Evolutionary conservation across 1,140 invertebrate species (phyloP).

Genomic region (Homarus americanus): DNA sequence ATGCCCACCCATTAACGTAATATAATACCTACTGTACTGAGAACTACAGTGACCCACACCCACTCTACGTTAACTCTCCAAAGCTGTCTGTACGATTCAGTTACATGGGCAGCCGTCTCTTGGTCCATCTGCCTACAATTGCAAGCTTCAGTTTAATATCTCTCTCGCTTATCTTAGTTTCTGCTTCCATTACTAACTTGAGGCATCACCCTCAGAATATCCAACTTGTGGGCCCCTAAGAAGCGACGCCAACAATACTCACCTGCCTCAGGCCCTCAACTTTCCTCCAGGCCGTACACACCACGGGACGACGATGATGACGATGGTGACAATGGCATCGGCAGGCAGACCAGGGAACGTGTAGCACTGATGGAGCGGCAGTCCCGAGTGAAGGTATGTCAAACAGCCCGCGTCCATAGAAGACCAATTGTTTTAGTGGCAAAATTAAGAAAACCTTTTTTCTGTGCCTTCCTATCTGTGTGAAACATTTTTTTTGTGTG

Average conservation of each 20-base stretch:
- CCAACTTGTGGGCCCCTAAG: constrained; percentile 40
- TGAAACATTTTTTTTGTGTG: background rate
- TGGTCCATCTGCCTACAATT: too few species aligned
- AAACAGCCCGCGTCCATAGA: too few species aligned
- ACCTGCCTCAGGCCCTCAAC: constrained; percentile 33
- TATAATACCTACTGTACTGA: too few species aligned
- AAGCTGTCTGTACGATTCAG: too few species aligned
- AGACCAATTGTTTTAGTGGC: too few species aligned
- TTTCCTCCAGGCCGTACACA: constrained; percentile 23
- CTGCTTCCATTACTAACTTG: background rate
- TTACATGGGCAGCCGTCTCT: too few species aligned
- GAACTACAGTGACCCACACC: too few species aligned
- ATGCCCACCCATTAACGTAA: too few species aligned
- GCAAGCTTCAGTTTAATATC: background rate
- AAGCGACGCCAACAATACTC: constrained; percentile 23
- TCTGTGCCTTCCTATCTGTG: background rate
- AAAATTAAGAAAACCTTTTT: background rate
- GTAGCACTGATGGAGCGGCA: background rate
- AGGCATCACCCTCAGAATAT: constrained; percentile 10
- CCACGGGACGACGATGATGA: background rate
- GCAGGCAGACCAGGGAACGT: background rate
- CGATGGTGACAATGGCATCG: background rate
- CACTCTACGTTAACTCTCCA: too few species aligned
- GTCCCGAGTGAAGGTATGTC: constrained; percentile 10
- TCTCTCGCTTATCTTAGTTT: background rate